phyloP scores from a whole-genome alignment of 2,113 vertebrate genomes.

The Phylloscopus trochilus region DNA sequence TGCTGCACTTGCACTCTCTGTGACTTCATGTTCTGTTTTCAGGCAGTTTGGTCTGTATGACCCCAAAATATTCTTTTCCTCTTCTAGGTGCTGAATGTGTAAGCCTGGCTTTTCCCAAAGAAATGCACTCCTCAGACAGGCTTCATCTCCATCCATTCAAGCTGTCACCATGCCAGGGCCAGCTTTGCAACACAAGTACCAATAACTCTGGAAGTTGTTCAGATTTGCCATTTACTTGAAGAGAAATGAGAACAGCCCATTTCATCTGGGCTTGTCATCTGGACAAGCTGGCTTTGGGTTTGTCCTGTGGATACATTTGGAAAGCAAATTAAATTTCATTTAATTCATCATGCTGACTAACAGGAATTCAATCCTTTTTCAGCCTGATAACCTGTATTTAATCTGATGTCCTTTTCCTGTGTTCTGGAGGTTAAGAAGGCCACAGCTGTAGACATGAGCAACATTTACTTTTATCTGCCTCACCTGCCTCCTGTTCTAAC shows the following conservation, averaged over 20 bases:
- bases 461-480: neutral
- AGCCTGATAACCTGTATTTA: neutral
- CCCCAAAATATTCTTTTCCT: neutral
- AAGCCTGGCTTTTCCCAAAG: neutral
- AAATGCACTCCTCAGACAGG: neutral
- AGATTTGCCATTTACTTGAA: neutral
- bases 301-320: neutral
- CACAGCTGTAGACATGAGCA: neutral
- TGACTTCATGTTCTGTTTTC: neutral
- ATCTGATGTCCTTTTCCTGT: neutral
- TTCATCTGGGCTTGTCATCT: neutral
- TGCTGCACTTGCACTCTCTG: neutral
- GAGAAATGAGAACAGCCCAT: neutral
- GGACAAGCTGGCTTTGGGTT: neutral
- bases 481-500: neutral
- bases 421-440: neutral
- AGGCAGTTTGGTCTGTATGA: neutral
- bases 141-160: fast-evolving
- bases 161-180: neutral
- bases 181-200: neutral
- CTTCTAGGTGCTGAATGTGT: neutral
- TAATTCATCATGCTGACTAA: neutral
- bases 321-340: neutral
- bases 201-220: neutral
- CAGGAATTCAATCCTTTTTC: neutral